A percentile compares a stretch with the other conserved stretches of the same genome.
phyloP scores from a whole-genome alignment of 2,113 vertebrate species.

The Kryptolebias marmoratus region DNA sequence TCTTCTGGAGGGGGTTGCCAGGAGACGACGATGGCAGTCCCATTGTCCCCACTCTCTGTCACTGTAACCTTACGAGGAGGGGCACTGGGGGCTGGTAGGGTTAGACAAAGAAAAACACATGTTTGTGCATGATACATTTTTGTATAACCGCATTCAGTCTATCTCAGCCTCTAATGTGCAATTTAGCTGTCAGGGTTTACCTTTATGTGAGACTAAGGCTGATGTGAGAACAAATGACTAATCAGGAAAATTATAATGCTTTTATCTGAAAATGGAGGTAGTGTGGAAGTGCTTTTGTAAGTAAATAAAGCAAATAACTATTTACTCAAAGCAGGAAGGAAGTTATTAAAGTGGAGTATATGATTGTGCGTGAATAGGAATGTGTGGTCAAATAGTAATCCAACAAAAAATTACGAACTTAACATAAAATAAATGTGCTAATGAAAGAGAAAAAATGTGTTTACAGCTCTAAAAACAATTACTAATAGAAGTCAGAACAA shows the following conservation, averaged over 20 bases:
- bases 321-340: conserved; percentile 40
- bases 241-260: conserved; percentile 31
- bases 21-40: conserved; percentile 91
- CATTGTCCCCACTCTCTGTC: conserved; percentile 92
- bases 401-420: conserved; percentile 54
- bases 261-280: conserved; percentile 34
- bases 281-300: conserved; percentile 1
- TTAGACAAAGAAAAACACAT: conserved; percentile 62
- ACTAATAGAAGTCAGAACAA: conserved; percentile 50
- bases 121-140: conserved; percentile 37
- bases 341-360: conserved; percentile 11
- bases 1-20: conserved; percentile 97
- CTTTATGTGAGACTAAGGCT: conserved; percentile 32
- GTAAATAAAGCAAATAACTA: conserved; percentile 35
- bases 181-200: conserved; percentile 31
- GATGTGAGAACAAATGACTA: conserved; percentile 55
- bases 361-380: conserved; percentile 29
- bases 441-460: conserved; percentile 35
- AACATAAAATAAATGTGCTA: conserved; percentile 31
- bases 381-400: conserved; percentile 48
- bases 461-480: conserved; percentile 59
- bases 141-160: conserved; percentile 11
- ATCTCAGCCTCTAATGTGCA: conserved; percentile 3
- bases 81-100: conserved; percentile 88
- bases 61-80: conserved; percentile 93